Evolutionary conservation across 2,797 vertebrate species (phyloP).

Genomic region (Trachurus trachurus): DNA sequence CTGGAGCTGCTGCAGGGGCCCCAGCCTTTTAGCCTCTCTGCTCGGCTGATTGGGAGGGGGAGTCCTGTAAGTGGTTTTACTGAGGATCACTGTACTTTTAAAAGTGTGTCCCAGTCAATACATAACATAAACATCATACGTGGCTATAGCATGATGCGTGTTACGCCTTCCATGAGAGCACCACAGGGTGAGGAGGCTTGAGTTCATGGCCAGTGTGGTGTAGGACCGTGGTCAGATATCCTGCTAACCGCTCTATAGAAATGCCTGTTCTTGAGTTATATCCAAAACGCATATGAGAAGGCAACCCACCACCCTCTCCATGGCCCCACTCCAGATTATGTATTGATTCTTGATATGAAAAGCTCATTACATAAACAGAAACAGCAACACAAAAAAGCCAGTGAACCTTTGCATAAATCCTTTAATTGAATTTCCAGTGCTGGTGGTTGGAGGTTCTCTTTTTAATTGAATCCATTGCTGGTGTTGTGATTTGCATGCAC

Average conservation of each 20-base stretch:
- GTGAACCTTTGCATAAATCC: constrained; percentile 99
- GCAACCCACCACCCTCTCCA: constrained; percentile 74
- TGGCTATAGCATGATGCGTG: constrained; percentile 27
- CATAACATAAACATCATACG: constrained; percentile 48
- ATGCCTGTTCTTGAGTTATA: constrained; percentile 69
- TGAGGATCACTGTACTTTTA: constrained; percentile 61
- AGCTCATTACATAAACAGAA: constrained; percentile 99
- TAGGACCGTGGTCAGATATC: constrained; percentile 47
- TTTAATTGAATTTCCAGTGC: constrained; percentile 99
- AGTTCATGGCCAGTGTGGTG: constrained; percentile 25
- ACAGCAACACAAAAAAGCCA: constrained; percentile 93
- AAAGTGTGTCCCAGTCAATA: constrained; percentile 61
- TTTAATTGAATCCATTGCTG: constrained; percentile 99
- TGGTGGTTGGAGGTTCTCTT: constrained; percentile 95
- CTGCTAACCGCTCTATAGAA: constrained; percentile 59
- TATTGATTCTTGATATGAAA: constrained; percentile 99
- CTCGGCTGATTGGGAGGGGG: constrained; percentile 75
- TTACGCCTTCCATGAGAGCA: constrained; percentile 8
- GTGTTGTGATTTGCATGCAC: constrained; percentile 96
- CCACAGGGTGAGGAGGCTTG: constrained; percentile 20
- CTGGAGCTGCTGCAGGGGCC: constrained; percentile 62
- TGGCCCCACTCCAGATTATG: constrained; percentile 93
- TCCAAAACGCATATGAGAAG: constrained; percentile 77
- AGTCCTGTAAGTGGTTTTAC: constrained; percentile 74
- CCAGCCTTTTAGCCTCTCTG: constrained; percentile 80